Evolutionary conservation across 1,140 invertebrate species (phyloP).

Genomic region (Zaprionus gabonicus): DNA sequence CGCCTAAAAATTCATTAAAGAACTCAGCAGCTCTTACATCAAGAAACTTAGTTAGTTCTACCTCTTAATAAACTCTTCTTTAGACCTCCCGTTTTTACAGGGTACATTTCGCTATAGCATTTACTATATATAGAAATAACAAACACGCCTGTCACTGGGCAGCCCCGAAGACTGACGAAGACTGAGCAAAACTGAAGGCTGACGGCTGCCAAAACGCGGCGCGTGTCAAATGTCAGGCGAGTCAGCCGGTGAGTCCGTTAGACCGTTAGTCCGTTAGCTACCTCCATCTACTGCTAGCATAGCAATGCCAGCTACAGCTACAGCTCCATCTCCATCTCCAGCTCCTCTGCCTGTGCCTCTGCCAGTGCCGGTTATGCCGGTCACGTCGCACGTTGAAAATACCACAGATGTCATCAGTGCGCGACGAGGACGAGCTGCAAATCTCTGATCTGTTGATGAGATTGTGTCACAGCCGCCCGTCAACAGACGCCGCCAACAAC

Average conservation of each 20-base stretch:
- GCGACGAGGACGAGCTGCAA: slow-evolving; percentile 69
- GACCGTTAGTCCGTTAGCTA: slow-evolving; percentile 4
- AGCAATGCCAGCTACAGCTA: too few relatives aligned
- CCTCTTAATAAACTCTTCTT: neutral
- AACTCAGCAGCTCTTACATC: too few relatives aligned
- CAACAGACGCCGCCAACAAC: slow-evolving; percentile 34
- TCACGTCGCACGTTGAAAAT: slow-evolving; percentile 83
- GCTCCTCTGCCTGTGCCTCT: neutral
- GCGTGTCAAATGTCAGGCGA: slow-evolving; percentile 80
- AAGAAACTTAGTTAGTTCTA: neutral
- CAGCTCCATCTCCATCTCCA: neutral
- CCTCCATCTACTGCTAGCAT: too few relatives aligned
- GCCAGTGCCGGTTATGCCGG: slow-evolving; percentile 67
- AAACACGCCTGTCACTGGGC: slow-evolving; percentile 32
- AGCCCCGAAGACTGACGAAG: neutral
- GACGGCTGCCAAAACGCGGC: slow-evolving; percentile 60
- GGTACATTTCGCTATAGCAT: neutral
- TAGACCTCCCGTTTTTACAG: neutral
- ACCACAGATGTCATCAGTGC: slow-evolving; percentile 81
- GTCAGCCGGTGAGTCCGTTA: slow-evolving; percentile 29
- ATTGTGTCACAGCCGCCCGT: slow-evolving; percentile 77
- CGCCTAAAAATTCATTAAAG: too few relatives aligned
- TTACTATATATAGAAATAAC: slow-evolving; percentile 38
- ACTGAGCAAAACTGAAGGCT: slow-evolving; percentile 26
- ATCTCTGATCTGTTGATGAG: slow-evolving; percentile 82